Percentiles rank a stretch among this genome's conserved stretches.
Evolutionary conservation across 2,888 invertebrate species (phyloP).

Genomic region (Mimumesa dahlbomi): DNA sequence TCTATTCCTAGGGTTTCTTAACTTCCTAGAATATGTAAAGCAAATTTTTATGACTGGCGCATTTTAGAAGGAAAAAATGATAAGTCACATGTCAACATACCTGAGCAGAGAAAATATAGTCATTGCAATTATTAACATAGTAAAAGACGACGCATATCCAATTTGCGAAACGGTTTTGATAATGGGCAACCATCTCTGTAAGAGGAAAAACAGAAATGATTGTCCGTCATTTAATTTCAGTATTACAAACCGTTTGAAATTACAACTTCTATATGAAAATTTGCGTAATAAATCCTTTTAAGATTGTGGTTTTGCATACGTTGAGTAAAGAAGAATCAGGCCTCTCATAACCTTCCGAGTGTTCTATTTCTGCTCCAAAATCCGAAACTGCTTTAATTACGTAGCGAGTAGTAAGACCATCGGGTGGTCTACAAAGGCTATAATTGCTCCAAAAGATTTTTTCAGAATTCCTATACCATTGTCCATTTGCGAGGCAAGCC

Average conservation of each 20-base stretch:
- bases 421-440: constrained; percentile 78
- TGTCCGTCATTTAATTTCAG: too few species aligned
- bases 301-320: constrained; percentile 53
- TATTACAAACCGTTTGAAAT: too few species aligned
- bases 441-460: constrained; percentile 81
- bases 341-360: constrained; percentile 22
- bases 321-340: constrained; percentile 57
- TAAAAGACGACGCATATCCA: constrained; percentile 82
- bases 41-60: too few species aligned
- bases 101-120: constrained; percentile 82
- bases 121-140: constrained; percentile 81
- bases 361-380: constrained; percentile 27
- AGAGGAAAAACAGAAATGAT: neutral
- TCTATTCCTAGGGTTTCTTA: constrained; percentile 85
- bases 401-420: constrained; percentile 19
- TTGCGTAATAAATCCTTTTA: too few species aligned
- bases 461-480: constrained; percentile 80
- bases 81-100: too few species aligned
- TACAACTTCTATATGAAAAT: too few species aligned
- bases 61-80: constrained; percentile 42
- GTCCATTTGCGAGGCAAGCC: constrained; percentile 80
- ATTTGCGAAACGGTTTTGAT: constrained; percentile 81
- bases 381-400: neutral
- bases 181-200: constrained; percentile 81
- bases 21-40: constrained; percentile 79